Base-by-base conservation (phyloP, 2,888 invertebrate species). In the Mythimna ferrago region DNA sequence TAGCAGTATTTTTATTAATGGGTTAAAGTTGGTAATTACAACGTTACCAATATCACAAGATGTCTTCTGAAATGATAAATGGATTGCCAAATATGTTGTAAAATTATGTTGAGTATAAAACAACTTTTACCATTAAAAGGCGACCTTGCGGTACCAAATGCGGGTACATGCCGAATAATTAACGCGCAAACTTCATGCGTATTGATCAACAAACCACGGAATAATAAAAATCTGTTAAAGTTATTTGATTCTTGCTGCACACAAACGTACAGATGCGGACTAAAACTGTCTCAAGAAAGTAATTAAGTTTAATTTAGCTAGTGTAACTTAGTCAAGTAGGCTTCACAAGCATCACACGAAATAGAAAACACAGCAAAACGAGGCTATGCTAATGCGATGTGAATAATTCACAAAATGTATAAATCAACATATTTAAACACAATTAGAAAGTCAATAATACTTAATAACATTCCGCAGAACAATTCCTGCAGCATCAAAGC, bases 381-480 rank as follows among this genome's bases (percentile, higher is more conserved):
- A 71, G 76, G 73, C 76, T 69, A 83, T 63, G 79, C 44, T 78
- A 77, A 80, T 76, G 54, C 71, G 68, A 67, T 66, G 75, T 76
- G 77, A 79, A 85, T 83, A 81, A 84, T 86, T 83, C 76, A 83
- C 80, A 85, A 86, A 85, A 86, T 81, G 86, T 86, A 84, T 86
- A 86, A 86, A 86, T 86, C 82, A 86, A 85, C 86, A 86, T 86
- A 86, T 85, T 85, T 82, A 86, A 83, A 77, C 82, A 86, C 84
- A 85, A 87, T 86, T 86, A 85, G 83, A 87, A 87, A 85, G 86
- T 81, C 84, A 86, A 84, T 85, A 86, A 86, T 84, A 85, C 73
- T 76, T 82, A 85, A 82, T 81, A 84, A 81, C 81, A 84, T 82
- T 81, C 78, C 78, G 76, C 76, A 79, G 81, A 83, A 86, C 81